A percentile compares a stretch with the other conserved stretches of the same genome.
Evolutionary conservation across 2,113 vertebrate species (phyloP).

Genomic region (Cynopterus brachyotis): DNA sequence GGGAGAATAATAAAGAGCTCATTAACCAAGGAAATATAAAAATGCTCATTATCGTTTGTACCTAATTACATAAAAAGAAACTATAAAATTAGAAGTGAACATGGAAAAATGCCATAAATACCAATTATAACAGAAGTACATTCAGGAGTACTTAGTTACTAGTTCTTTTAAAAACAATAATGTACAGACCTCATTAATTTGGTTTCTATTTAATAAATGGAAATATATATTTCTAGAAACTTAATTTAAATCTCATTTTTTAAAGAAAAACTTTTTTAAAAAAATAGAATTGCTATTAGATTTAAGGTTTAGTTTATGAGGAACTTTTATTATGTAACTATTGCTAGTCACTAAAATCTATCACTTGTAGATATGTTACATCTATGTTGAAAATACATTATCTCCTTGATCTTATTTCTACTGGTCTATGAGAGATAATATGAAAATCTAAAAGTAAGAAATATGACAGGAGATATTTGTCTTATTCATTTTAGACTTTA

Average conservation of each 20-base stretch:
- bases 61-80: background rate
- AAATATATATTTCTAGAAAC: background rate
- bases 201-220: background rate
- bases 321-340: background rate
- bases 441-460: background rate
- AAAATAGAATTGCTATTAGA: background rate
- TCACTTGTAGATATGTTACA: background rate
- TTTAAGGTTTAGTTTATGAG: background rate
- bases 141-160: background rate
- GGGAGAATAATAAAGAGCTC: background rate
- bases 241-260: background rate
- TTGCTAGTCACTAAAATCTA: background rate
- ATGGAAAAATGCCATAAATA: background rate
- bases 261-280: background rate
- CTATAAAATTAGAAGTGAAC: background rate
- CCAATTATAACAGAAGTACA: background rate
- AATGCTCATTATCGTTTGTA: background rate
- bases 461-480: background rate
- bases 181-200: background rate
- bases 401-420: background rate
- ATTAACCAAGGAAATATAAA: background rate
- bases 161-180: background rate
- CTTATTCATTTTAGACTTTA: background rate
- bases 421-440: background rate
- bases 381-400: background rate